Conservation (phyloP, 53 echinoderm and acorn worm species). For the Arbacia lixula region DNA sequence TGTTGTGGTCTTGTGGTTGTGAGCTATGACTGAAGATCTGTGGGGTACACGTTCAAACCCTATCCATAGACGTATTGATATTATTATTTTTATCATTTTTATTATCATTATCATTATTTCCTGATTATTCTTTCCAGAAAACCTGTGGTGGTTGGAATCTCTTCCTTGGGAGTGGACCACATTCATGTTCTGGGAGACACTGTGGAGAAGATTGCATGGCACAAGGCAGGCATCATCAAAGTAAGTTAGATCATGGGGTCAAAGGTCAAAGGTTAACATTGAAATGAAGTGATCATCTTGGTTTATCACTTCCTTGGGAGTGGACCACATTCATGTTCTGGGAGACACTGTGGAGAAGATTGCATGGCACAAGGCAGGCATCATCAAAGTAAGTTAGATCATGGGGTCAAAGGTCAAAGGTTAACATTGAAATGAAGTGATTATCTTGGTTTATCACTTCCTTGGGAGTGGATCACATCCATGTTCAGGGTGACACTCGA, state of each 20-base stretch:
- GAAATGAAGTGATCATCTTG: no score
- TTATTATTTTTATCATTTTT: no score
- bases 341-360: slow-evolving; percentile 89
- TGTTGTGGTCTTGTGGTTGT: no score
- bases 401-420: no score
- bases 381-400: slow-evolving; percentile 77
- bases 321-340: slow-evolving; percentile 80
- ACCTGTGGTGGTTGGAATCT: slow-evolving; percentile 86
- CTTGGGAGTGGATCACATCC: slow-evolving; percentile 85
- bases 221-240: slow-evolving; percentile 97
- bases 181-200: slow-evolving; percentile 76
- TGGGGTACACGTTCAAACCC: no score
- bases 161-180: slow-evolving; percentile 92
- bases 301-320: slow-evolving; percentile 89
- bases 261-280: no score
- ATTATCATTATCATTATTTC: no score
- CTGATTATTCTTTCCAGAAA: slow-evolving; percentile 54
- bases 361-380: slow-evolving; percentile 99
- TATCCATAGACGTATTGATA: no score
- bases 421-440: no score
- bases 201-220: slow-evolving; percentile 96
- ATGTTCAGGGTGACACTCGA: slow-evolving; percentile 75
- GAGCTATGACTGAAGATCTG: no score
- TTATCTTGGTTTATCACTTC: no score
- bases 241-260: slow-evolving; percentile 52